These are phyloP conservation scores for Atractosteus spatula DNA, from an alignment of 2,113 vertebrate species.

Conservation along the genomic window DNA sequence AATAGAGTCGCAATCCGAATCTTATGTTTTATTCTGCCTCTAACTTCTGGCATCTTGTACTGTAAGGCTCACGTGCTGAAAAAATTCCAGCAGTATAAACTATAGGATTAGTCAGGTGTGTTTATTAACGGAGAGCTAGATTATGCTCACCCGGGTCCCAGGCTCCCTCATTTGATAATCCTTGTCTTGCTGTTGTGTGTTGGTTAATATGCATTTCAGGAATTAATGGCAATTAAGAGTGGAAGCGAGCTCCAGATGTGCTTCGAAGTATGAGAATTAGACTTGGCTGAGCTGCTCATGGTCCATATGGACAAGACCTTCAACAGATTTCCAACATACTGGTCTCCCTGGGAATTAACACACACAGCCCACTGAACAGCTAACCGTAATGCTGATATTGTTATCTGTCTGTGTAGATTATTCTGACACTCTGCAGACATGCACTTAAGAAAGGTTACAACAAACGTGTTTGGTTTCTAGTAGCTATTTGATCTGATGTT, in stretches of 20 bases:
- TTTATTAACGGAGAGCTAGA: not conserved
- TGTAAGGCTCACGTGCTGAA: no score
- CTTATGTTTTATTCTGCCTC: no score
- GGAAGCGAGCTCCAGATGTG: slow-evolving; percentile 61
- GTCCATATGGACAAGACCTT: slow-evolving; percentile 21
- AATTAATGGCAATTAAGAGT: slow-evolving; percentile 62
- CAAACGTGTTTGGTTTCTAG: no score
- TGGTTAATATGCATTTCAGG: slow-evolving; percentile 50
- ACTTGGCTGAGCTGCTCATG: slow-evolving; percentile 13
- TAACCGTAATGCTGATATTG: slow-evolving; percentile 35
- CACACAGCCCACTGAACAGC: slow-evolving; percentile 35
- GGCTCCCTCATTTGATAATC: slow-evolving; percentile 11
- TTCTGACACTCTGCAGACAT: no score
- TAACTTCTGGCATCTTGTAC: no score
- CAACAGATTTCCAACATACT: not conserved
- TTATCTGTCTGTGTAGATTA: slow-evolving; percentile 35
- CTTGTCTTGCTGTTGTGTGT: slow-evolving; percentile 55
- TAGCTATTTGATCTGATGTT: no score
- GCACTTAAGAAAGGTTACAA: no score
- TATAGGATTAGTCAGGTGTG: no score
- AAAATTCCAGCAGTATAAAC: no score
- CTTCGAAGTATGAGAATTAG: slow-evolving; percentile 17
- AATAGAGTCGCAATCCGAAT: no score
- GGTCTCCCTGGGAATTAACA: slow-evolving; percentile 23
- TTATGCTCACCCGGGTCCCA: slow-evolving; percentile 8